phyloP scores from a whole-genome alignment of 1,140 invertebrate species.

The Drosophila saltans region DNA sequence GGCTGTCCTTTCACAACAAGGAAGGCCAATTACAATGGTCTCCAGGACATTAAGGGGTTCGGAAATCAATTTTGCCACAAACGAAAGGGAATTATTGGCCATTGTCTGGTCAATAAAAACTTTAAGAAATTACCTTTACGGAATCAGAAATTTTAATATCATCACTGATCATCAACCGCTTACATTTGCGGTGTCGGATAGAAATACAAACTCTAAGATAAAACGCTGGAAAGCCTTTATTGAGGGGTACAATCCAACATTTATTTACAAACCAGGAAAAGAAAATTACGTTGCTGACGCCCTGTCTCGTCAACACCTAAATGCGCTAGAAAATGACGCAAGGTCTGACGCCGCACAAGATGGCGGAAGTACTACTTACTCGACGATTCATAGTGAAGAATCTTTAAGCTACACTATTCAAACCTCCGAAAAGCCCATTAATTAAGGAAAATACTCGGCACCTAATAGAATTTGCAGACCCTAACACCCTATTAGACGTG shows the following conservation, averaged over 20 bases:
- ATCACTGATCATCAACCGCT: constrained; percentile 18
- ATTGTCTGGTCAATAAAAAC: constrained; percentile 27
- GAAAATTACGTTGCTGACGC: constrained; percentile 75
- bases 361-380: too few species aligned
- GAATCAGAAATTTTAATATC: constrained; percentile 25
- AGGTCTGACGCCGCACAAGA: constrained; percentile 13
- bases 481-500: neutral
- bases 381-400: constrained; percentile 21
- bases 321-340: constrained; percentile 19
- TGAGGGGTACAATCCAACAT: neutral
- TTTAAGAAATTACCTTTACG: constrained; percentile 28
- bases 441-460: constrained; percentile 26
- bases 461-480: too few species aligned
- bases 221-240: constrained; percentile 1
- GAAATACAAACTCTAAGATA: constrained; percentile 19
- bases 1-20: too few species aligned
- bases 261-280: constrained; percentile 63
- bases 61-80: constrained; percentile 25
- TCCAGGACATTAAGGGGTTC: too few species aligned
- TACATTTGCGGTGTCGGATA: constrained; percentile 15
- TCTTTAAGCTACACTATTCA: constrained; percentile 21
- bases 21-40: too few species aligned
- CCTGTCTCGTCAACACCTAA: constrained; percentile 28
- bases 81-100: constrained; percentile 11
- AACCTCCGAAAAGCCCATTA: constrained; percentile 22